Conservation (phyloP, 2,888 invertebrate genomes). For the Hyposoter didymator region DNA sequence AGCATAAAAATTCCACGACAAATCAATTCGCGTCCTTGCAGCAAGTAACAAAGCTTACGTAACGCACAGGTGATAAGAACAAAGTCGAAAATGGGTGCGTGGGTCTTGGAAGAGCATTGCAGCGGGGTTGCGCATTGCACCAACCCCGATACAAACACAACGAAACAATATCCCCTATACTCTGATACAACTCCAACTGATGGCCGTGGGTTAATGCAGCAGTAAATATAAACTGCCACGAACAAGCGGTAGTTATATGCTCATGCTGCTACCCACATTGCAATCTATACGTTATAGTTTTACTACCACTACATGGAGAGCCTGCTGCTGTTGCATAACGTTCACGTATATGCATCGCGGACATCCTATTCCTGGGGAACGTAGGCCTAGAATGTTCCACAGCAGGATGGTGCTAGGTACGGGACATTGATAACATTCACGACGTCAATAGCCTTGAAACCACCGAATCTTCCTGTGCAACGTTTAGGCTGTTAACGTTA, state of each 20-base stretch:
- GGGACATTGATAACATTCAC: background rate
- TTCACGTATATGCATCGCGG: slow-evolving; percentile 4
- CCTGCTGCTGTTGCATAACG: slow-evolving; percentile 20
- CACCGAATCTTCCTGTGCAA: background rate
- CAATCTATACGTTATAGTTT: slow-evolving; percentile 24
- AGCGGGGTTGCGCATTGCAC: slow-evolving; percentile 76
- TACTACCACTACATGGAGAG: background rate
- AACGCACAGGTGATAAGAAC: background rate
- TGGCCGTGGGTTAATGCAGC: slow-evolving; percentile 66
- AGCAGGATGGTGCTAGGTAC: background rate
- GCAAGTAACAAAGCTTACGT: background rate
- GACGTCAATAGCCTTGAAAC: slow-evolving; percentile 6
- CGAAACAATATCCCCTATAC: slow-evolving; percentile 59
- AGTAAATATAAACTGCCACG: slow-evolving; percentile 65
- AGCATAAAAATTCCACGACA: background rate
- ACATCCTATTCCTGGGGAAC: background rate
- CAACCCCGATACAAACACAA: slow-evolving; percentile 73
- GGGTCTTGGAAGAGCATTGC: slow-evolving; percentile 49
- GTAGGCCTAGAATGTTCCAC: background rate
- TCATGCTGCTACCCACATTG: slow-evolving; percentile 24
- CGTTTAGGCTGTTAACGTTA: background rate
- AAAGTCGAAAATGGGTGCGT: slow-evolving; percentile 45
- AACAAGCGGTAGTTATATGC: slow-evolving; percentile 58
- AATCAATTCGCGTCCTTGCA: background rate
- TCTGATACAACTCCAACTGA: slow-evolving; percentile 49